Conservation (phyloP, 2,113 vertebrate species). For the Pelvicachromis taeniatus region DNA sequence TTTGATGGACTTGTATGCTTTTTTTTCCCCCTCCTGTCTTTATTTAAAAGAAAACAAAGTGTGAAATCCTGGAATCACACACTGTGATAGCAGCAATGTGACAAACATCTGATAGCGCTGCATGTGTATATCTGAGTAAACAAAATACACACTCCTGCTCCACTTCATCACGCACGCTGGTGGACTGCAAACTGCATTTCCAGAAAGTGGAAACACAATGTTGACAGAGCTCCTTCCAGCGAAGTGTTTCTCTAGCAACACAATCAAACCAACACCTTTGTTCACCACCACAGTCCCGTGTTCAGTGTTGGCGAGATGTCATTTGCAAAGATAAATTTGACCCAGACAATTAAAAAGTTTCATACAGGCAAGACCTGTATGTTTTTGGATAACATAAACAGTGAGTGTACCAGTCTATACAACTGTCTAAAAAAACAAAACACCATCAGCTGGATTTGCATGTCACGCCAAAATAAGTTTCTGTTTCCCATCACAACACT, state of each 20-base stretch:
- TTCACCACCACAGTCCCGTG: not conserved
- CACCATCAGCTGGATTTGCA: constrained; percentile 34
- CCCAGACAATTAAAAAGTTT: not conserved
- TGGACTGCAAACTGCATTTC: not conserved
- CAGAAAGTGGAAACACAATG: not conserved
- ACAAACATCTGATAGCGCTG: not conserved
- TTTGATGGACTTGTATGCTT: not conserved
- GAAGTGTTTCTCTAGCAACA: not conserved
- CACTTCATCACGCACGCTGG: not conserved
- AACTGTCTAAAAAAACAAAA: not conserved
- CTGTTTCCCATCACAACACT: constrained; percentile 8
- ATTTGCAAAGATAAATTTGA: not conserved
- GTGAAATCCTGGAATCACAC: not conserved
- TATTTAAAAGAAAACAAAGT: not conserved
- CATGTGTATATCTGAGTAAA: not conserved
- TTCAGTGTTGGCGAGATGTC: not conserved
- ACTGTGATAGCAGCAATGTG: not conserved
- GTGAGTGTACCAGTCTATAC: not conserved
- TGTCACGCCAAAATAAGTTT: constrained; percentile 38
- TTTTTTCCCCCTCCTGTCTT: not conserved
- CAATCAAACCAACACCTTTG: not conserved
- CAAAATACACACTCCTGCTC: not conserved
- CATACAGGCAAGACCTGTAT: not conserved
- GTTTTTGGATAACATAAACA: constrained; percentile 39
- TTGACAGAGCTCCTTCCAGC: not conserved